Percentiles rank a stretch among this genome's conserved stretches.
Evolutionary conservation across 1,140 invertebrate species (phyloP).

Genomic region (Cardiocondyla obscurior): DNA sequence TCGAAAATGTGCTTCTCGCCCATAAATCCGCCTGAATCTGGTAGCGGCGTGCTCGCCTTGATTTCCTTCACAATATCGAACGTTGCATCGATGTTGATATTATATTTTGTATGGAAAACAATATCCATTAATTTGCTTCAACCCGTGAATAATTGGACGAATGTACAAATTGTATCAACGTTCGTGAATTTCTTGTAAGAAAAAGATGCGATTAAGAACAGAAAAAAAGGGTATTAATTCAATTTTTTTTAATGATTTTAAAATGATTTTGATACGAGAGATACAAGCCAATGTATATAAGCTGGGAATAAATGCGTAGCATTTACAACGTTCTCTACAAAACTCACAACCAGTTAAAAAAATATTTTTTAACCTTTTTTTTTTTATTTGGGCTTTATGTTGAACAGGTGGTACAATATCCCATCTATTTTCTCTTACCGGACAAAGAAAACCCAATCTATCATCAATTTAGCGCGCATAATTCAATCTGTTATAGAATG

Average conservation of each 20-base stretch:
- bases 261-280: not conserved
- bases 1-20: slow-evolving; percentile 13
- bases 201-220: not conserved
- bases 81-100: not conserved
- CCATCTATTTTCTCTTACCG: not conserved
- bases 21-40: slow-evolving; percentile 16
- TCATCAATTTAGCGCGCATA: slow-evolving; percentile 10
- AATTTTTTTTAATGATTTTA: not conserved
- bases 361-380: not conserved
- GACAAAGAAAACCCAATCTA: slow-evolving; percentile 19
- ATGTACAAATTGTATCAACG: too few species aligned
- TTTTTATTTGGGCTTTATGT: slow-evolving; percentile 10
- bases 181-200: not conserved
- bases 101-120: not conserved
- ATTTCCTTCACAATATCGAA: slow-evolving; percentile 12
- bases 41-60: not conserved
- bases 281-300: not conserved
- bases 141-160: not conserved
- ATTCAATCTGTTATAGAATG: slow-evolving; percentile 30
- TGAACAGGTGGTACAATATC: not conserved
- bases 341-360: slow-evolving; percentile 1
- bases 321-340: not conserved
- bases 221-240: not conserved
- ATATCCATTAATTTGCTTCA: not conserved
- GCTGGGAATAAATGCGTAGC: not conserved